phyloP scores from a whole-genome alignment of 2,113 vertebrate genomes.

The Notothenia coriiceps region DNA sequence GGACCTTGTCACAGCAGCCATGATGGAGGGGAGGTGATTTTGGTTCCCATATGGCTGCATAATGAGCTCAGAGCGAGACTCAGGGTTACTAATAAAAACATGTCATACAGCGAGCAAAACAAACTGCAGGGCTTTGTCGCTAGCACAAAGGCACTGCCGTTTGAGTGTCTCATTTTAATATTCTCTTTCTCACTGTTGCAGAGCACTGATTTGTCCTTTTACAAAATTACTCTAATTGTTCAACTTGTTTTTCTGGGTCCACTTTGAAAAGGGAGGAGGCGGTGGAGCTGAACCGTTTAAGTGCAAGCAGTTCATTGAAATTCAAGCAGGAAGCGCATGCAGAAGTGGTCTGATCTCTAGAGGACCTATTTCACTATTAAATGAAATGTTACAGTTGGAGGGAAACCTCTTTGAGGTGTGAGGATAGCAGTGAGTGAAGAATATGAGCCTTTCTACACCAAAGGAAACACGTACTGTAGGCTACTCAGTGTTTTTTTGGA shows the following conservation, averaged over 20 bases:
- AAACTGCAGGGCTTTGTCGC: slow-evolving; percentile 24
- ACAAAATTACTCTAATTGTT: slow-evolving; percentile 62
- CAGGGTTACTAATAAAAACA: slow-evolving; percentile 38
- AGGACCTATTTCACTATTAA: slow-evolving; percentile 48
- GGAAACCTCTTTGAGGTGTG: slow-evolving; percentile 25
- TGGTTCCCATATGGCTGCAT: slow-evolving; percentile 58
- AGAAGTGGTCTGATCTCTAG: slow-evolving; percentile 51
- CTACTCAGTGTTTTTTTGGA: neutral
- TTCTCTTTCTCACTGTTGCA: slow-evolving; percentile 31
- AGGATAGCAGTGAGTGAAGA: slow-evolving; percentile 4
- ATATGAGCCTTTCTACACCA: slow-evolving; percentile 8
- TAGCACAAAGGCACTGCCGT: slow-evolving; percentile 28
- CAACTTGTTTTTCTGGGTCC: slow-evolving; percentile 28
- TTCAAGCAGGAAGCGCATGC: slow-evolving; percentile 60
- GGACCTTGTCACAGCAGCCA: slow-evolving; percentile 40
- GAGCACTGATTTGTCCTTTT: slow-evolving; percentile 40
- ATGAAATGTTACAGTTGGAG: slow-evolving; percentile 50
- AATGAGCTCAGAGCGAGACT: slow-evolving; percentile 56
- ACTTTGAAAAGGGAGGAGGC: slow-evolving; percentile 26
- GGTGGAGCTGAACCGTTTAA: slow-evolving; percentile 48
- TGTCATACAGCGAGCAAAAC: slow-evolving; percentile 40
- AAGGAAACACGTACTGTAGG: neutral
- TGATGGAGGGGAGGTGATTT: slow-evolving; percentile 58
- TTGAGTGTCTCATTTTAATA: slow-evolving; percentile 24
- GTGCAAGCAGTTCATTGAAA: slow-evolving; percentile 67